These are phyloP conservation scores for Lasiurus cinereus DNA, from an alignment of 2,113 vertebrate species.

Conservation along the genomic window DNA sequence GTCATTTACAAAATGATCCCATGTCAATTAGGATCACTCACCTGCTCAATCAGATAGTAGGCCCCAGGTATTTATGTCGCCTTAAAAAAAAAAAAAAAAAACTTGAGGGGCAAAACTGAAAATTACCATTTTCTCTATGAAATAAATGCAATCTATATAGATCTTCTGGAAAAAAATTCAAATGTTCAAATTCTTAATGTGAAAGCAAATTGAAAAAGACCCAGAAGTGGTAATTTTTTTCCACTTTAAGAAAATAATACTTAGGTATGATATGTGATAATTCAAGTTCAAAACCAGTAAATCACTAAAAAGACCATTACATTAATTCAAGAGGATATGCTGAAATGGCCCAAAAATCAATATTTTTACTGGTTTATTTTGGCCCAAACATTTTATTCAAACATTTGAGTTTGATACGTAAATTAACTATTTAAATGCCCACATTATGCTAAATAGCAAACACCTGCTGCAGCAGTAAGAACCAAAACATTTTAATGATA, in stretches of 20 bases:
- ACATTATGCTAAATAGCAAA: slow-evolving; percentile 19
- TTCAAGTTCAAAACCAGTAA: slow-evolving; percentile 31
- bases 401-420: background rate
- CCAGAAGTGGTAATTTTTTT: slow-evolving; percentile 22
- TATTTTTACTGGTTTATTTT: slow-evolving; percentile 58
- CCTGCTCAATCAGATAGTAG: slow-evolving; percentile 47
- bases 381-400: slow-evolving; percentile 5
- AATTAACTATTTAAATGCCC: background rate
- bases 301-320: background rate
- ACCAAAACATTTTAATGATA: slow-evolving; percentile 64
- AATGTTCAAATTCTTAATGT: slow-evolving; percentile 54
- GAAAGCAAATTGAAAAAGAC: slow-evolving; percentile 48
- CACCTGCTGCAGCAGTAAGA: slow-evolving; percentile 61
- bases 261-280: background rate
- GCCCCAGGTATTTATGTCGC: slow-evolving; percentile 42
- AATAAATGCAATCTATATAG: background rate
- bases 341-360: slow-evolving; percentile 22
- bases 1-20: slow-evolving; percentile 33
- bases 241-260: slow-evolving; percentile 50
- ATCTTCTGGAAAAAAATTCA: slow-evolving; percentile 38
- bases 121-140: slow-evolving; percentile 74
- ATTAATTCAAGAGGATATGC: slow-evolving; percentile 33
- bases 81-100: slow-evolving; percentile 64
- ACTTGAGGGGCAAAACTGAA: slow-evolving; percentile 68
- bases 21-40: slow-evolving; percentile 45